Base-by-base conservation (phyloP, 2,888 invertebrate genomes). In the Macrophya alboannulata region DNA sequence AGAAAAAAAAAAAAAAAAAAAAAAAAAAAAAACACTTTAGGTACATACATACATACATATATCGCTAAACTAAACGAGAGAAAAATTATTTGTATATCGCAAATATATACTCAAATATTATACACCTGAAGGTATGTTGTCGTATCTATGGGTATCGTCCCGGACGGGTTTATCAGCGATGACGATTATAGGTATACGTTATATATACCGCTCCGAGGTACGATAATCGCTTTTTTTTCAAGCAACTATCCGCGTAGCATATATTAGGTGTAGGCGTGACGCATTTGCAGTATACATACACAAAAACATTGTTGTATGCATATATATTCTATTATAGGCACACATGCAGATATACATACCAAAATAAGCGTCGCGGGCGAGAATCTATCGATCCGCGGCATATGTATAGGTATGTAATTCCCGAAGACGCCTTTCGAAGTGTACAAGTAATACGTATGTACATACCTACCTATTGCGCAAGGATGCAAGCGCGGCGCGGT, bases 401-500 rank as follows among this genome's bases (percentile, higher is more conserved):
- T n/a, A n/a, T n/a, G n/a, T 62, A 62, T 55, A 31, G 31, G 31
- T 31, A 2, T 3, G 31, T 31, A 40, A 59, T 62, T 88, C 90
- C 90, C 91, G 90, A 92, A 91, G 91, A 91, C 90, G 90, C 90
- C 91, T 89, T 92, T 91, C 90, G 89, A 90, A 89, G 88, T 84
- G 89, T 93, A 62, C 62, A 12, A 55, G 55, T 48, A 55, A n/a
- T 31, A 31, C 31, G 31, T 31, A n/a, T n/a, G n/a, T n/a, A n/a
- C n/a, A n/a, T n/a, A 40, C 62, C 79, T 59, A 55, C 31, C 51
- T 55, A 81, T 83, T 93, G 93, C 93, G 92, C 93, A 93, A 93
- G 91, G 92, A 92, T 91, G 92, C 92, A 91, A 93, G 92, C 90
- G 91, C 92, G 92, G 92, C 10, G 40, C 31, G 51, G n/a, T 59